phyloP scores from a whole-genome alignment of 2,888 invertebrate genomes.

The Noctua pronuba region DNA sequence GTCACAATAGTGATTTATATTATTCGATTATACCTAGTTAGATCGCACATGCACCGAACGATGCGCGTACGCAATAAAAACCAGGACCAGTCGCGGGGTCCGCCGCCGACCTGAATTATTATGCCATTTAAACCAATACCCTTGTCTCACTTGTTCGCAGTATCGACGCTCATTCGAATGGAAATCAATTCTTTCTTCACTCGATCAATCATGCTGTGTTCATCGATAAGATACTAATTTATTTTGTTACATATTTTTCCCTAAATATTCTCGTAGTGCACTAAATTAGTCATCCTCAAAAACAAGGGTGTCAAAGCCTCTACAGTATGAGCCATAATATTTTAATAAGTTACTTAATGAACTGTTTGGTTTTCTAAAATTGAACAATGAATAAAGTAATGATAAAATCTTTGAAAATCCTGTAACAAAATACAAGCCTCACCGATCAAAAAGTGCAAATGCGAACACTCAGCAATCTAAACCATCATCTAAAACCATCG shows the following conservation, averaged over 20 bases:
- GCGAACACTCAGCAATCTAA: conserved; percentile 4
- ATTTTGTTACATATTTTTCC: background rate
- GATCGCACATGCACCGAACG: conserved; percentile 14
- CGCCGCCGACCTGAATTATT: conserved; percentile 39
- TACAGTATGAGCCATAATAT: no score
- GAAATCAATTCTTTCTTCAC: conserved; percentile 11
- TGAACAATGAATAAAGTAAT: background rate
- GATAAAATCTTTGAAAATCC: no score
- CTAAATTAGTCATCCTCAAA: background rate
- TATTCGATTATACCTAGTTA: conserved; percentile 7
- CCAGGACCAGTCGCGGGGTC: conserved; percentile 49
- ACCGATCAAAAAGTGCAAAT: background rate
- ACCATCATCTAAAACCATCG: conserved; percentile 4
- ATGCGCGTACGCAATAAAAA: conserved; percentile 58
- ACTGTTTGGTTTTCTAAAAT: background rate
- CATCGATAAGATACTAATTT: background rate
- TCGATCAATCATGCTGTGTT: conserved; percentile 5
- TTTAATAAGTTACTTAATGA: background rate
- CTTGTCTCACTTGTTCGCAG: background rate
- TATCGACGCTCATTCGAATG: conserved; percentile 5
- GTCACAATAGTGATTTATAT: background rate
- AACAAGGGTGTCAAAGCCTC: background rate
- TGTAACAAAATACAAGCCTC: background rate
- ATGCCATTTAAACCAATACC: conserved; percentile 40
- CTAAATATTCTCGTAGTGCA: background rate